Conservation (phyloP, 2,113 vertebrate genomes). For the Atrichornis clamosus region DNA sequence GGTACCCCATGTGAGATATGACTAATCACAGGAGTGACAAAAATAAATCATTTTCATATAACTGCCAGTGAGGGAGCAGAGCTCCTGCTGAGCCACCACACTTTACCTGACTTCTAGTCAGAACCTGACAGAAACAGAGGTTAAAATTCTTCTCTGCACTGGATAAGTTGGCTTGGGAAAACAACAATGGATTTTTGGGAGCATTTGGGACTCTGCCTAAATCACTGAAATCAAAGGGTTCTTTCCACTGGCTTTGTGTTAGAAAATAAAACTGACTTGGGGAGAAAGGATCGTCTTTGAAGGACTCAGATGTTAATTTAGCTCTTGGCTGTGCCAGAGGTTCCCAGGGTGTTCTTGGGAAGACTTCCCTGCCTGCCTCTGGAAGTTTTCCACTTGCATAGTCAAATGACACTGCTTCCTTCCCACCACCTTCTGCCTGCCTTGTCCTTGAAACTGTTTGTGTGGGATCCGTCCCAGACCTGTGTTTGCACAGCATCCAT, state of each 20-base stretch:
- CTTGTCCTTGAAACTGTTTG: neutral
- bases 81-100: neutral
- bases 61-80: neutral
- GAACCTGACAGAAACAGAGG: neutral
- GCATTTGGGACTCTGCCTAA: neutral
- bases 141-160: neutral
- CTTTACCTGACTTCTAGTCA: neutral
- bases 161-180: neutral
- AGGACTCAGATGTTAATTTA: neutral
- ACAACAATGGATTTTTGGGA: neutral
- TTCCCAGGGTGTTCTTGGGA: neutral
- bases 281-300: neutral
- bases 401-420: neutral
- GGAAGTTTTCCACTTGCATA: neutral
- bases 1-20: neutral
- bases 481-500: neutral
- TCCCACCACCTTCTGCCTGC: neutral
- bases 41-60: neutral
- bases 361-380: neutral
- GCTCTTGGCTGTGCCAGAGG: neutral
- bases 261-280: neutral
- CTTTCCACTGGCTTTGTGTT: neutral
- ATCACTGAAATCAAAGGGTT: neutral
- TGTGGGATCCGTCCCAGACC: neutral
- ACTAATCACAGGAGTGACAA: neutral